Evolutionary conservation across 53 echinoderm and acorn worm species (phyloP).

Genomic region (Actinopyga echinites): DNA sequence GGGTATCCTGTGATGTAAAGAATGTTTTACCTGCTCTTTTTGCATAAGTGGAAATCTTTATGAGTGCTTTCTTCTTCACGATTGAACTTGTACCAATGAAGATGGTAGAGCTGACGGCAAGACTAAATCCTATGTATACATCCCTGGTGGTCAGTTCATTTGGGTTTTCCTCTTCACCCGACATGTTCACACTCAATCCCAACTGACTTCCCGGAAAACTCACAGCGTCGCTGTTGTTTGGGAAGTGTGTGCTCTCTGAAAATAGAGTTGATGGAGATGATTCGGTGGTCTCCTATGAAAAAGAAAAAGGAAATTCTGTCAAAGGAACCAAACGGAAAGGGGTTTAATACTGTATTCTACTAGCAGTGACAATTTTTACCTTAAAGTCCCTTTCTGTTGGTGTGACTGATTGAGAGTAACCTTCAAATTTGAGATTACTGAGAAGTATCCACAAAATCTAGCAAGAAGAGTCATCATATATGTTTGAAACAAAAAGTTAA

Average conservation of each 20-base stretch:
- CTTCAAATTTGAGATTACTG: no score
- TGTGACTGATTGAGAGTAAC: no score
- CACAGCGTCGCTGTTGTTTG: background rate
- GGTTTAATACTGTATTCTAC: no score
- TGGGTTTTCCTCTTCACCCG: background rate
- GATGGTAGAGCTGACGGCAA: slow-evolving; percentile 90
- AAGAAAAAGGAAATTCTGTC: no score
- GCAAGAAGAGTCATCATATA: no score
- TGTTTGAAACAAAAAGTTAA: no score
- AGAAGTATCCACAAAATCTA: no score
- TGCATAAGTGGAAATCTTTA: slow-evolving; percentile 86
- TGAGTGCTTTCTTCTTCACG: slow-evolving; percentile 96
- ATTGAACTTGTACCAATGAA: slow-evolving; percentile 97
- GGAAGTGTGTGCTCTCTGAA: slow-evolving; percentile 1
- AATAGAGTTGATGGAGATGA: background rate
- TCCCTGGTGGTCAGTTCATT: slow-evolving; percentile 5
- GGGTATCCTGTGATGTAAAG: no score
- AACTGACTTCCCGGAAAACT: background rate
- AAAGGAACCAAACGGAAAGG: no score
- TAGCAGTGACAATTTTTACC: no score
- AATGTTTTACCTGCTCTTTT: slow-evolving; percentile 94
- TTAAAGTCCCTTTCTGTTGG: no score
- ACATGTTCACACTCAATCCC: background rate
- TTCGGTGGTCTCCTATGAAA: no score
- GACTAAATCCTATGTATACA: slow-evolving; percentile 59